These are phyloP conservation scores for Todus mexicanus DNA, from an alignment of 2,797 vertebrate species.

Conservation along the genomic window DNA sequence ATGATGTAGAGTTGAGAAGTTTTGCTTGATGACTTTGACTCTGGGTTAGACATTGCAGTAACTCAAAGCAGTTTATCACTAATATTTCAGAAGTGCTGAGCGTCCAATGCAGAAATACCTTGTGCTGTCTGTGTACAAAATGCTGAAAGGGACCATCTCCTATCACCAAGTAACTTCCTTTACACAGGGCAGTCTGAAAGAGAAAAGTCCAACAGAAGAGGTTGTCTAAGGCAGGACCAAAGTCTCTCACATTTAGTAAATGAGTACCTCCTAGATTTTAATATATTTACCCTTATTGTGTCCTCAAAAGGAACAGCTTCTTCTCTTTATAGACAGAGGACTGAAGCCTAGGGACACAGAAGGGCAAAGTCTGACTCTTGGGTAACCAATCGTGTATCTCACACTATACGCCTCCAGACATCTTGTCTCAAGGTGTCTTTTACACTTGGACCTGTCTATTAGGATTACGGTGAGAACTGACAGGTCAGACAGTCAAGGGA, in stretches of 20 bases:
- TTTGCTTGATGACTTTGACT: neutral
- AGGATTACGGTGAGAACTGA: neutral
- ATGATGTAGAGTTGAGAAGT: neutral
- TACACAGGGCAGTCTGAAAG: neutral
- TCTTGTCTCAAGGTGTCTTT: neutral
- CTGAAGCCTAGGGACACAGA: neutral
- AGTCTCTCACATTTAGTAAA: neutral
- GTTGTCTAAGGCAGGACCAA: neutral
- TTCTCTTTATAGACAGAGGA: neutral
- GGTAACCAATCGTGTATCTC: neutral
- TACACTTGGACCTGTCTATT: neutral
- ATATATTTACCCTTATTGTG: neutral
- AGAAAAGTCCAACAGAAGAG: neutral
- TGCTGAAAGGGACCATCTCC: neutral
- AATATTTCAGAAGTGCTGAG: neutral
- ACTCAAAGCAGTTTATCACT: neutral
- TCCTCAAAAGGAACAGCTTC: neutral
- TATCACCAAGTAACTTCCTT: neutral
- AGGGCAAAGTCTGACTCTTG: neutral
- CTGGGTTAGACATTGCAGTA: neutral
- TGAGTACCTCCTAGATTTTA: neutral
- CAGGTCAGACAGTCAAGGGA: neutral
- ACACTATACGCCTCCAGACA: accelerated
- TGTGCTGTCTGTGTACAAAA: neutral
- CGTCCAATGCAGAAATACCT: neutral